phyloP scores from a whole-genome alignment of 2,888 invertebrate genomes.

The Agrotis puta region DNA sequence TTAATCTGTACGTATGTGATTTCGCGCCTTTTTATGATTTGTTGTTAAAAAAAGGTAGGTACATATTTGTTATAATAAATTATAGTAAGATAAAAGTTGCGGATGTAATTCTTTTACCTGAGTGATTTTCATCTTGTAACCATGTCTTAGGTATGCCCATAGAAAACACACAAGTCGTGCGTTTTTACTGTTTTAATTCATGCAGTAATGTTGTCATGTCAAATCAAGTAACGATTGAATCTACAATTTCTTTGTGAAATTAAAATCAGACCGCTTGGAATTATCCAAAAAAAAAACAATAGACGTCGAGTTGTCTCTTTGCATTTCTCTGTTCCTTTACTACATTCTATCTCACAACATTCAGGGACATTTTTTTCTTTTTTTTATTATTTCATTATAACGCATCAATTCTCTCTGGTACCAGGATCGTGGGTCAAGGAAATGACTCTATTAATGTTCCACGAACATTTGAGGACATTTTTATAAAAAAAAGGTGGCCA shows the following conservation, averaged over 20 bases:
- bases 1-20: constrained; percentile 7
- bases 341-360: constrained; percentile 68
- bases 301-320: constrained; percentile 46
- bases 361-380: constrained; percentile 74
- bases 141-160: too few species aligned
- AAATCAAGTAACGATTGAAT: too few species aligned
- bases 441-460: constrained; percentile 86
- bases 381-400: constrained; percentile 84
- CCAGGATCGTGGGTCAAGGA: constrained; percentile 63
- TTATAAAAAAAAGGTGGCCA: constrained; percentile 39
- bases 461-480: constrained; percentile 73
- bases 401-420: constrained; percentile 80
- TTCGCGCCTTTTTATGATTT: constrained; percentile 1
- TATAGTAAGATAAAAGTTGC: neutral
- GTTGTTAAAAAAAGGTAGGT: neutral
- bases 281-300: too few species aligned
- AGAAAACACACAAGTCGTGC: too few species aligned
- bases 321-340: constrained; percentile 56
- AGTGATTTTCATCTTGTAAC: too few species aligned
- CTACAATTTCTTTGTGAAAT: too few species aligned
- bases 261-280: too few species aligned
- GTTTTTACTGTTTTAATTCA: too few species aligned
- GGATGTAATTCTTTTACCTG: neutral
- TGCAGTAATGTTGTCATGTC: too few species aligned
- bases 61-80: neutral